A percentile compares a stretch with the other conserved stretches of the same genome.
phyloP scores from a whole-genome alignment of 2,888 invertebrate species.

The Globia sparganii region DNA sequence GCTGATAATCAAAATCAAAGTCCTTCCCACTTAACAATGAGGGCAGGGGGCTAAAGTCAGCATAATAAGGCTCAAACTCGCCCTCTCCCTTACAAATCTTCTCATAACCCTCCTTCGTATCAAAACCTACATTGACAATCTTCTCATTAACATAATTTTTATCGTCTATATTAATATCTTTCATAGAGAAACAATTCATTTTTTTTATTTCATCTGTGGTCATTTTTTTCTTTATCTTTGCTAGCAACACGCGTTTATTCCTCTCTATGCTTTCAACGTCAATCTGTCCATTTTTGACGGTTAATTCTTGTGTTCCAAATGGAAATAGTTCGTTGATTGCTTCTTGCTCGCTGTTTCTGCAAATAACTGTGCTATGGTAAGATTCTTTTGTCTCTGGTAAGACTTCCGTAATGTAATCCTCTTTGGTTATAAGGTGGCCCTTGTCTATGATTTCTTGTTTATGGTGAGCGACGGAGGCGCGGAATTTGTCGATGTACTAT shows the following conservation, averaged over 20 bases:
- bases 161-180: slow-evolving; percentile 84
- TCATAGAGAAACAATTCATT: slow-evolving; percentile 87
- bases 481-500: slow-evolving; percentile 84
- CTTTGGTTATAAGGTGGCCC: slow-evolving; percentile 75
- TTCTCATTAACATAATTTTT: slow-evolving; percentile 81
- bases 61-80: slow-evolving; percentile 79
- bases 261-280: slow-evolving; percentile 82
- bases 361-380: slow-evolving; percentile 56
- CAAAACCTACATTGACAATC: slow-evolving; percentile 82
- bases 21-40: slow-evolving; percentile 71
- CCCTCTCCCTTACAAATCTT: slow-evolving; percentile 67
- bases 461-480: slow-evolving; percentile 77
- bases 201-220: slow-evolving; percentile 76
- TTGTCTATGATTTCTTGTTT: slow-evolving; percentile 77
- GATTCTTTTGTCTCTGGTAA: slow-evolving; percentile 74
- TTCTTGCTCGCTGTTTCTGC: slow-evolving; percentile 41
- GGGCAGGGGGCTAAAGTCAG: slow-evolving; percentile 69
- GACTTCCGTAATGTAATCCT: slow-evolving; percentile 73
- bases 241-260: slow-evolving; percentile 81
- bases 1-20: slow-evolving; percentile 97
- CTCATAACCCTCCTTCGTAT: slow-evolving; percentile 78
- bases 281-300: slow-evolving; percentile 75
- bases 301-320: slow-evolving; percentile 70
- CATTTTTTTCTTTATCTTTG: slow-evolving; percentile 73
- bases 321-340: slow-evolving; percentile 79